Conservation (phyloP, 2,888 invertebrate species). For the Polymixis flavicincta region DNA sequence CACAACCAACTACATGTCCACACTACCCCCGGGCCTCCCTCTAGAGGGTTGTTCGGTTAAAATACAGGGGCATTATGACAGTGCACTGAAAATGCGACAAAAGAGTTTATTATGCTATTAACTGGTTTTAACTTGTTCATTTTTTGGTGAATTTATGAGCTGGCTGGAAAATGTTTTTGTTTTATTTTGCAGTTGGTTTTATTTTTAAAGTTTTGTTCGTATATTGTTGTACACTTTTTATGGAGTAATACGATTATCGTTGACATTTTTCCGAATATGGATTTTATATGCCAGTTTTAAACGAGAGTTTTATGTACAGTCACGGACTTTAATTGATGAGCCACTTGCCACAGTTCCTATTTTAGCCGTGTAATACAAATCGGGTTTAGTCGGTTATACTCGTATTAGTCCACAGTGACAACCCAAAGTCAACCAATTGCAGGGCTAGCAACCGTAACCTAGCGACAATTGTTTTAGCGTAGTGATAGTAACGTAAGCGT, state of each 20-base stretch:
- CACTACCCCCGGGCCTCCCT: slow-evolving; percentile 21
- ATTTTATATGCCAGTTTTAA: background rate
- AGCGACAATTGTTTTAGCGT: no score
- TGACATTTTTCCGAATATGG: background rate
- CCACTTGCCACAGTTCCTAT: no score
- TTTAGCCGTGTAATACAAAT: no score
- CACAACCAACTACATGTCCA: slow-evolving; percentile 26
- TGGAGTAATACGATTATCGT: background rate
- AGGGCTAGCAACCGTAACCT: no score
- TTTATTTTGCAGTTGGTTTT: slow-evolving; percentile 18
- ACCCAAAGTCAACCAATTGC: no score
- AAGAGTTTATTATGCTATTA: slow-evolving; percentile 54
- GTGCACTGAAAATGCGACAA: slow-evolving; percentile 51
- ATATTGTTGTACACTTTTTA: background rate
- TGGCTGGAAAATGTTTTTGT: slow-evolving; percentile 18
- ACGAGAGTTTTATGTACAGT: no score
- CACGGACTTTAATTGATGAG: no score
- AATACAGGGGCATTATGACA: slow-evolving; percentile 45
- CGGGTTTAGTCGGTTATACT: no score
- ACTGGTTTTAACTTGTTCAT: slow-evolving; percentile 28
- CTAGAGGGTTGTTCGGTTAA: slow-evolving; percentile 39
- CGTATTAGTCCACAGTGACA: no score
- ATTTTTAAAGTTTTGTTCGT: slow-evolving; percentile 1
- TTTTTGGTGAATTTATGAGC: slow-evolving; percentile 37
- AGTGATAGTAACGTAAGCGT: no score